A percentile compares a stretch with the other conserved stretches of the same genome.
These are phyloP conservation scores for Drosophila bocqueti DNA, from an alignment of 1,140 invertebrate species.

Conservation along the genomic window DNA sequence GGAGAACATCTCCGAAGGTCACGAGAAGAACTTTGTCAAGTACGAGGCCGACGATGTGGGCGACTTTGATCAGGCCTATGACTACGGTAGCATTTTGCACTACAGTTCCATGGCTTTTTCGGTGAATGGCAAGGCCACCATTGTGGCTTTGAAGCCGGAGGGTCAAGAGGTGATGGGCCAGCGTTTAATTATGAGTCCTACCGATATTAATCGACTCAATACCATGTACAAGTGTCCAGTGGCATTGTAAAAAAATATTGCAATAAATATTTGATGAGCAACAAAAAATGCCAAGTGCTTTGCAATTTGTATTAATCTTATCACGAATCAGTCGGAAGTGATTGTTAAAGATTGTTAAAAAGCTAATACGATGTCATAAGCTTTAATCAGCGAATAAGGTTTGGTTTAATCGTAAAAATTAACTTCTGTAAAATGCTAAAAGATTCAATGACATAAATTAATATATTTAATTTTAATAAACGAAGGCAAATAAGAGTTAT, in stretches of 20 bases:
- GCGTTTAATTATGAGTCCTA: conserved; percentile 85
- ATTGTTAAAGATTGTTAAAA: neutral
- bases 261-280: conserved; percentile 3
- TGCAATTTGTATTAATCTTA: neutral
- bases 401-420: no score
- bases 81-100: conserved; percentile 90
- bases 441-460: no score
- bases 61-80: conserved; percentile 86
- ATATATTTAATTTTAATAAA: no score
- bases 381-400: neutral
- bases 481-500: no score
- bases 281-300: neutral
- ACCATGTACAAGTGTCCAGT: conserved; percentile 86
- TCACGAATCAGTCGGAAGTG: neutral
- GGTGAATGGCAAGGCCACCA: conserved; percentile 89
- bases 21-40: conserved; percentile 87
- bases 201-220: conserved; percentile 86
- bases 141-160: conserved; percentile 85
- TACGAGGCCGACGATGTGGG: conserved; percentile 78
- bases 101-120: conserved; percentile 90
- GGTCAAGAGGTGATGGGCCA: conserved; percentile 85
- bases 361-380: neutral
- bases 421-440: no score
- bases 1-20: conserved; percentile 88
- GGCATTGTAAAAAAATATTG: conserved; percentile 25